These are phyloP conservation scores for Lepidothrix coronata DNA, from an alignment of 2,113 vertebrate genomes.

Conservation along the genomic window DNA sequence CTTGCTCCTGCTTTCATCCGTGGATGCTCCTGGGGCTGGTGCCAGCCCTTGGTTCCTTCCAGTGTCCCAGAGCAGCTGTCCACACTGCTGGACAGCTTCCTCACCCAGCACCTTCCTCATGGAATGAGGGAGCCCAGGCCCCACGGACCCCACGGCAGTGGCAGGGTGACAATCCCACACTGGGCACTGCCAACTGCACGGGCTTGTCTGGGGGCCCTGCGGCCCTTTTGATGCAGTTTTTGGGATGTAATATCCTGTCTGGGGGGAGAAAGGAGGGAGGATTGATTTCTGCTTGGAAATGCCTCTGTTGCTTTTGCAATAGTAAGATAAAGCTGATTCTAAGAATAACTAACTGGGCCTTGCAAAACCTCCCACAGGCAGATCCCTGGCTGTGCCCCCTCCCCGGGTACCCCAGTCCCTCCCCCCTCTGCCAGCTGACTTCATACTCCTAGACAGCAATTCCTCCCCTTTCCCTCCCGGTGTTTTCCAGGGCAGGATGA, in stretches of 20 bases:
- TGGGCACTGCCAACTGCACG: fast-evolving
- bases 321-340: not conserved
- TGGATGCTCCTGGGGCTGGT: fast-evolving
- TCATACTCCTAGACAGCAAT: not conserved
- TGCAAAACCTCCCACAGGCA: fast-evolving
- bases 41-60: not conserved
- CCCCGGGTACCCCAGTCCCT: too few relatives aligned
- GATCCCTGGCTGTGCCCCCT: fast-evolving
- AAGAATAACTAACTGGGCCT: not conserved
- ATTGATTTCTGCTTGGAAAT: not conserved
- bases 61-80: fast-evolving
- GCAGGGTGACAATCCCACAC: not conserved
- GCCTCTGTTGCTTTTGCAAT: not conserved
- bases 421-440: not conserved
- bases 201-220: not conserved
- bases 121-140: not conserved
- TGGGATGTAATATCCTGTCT: not conserved
- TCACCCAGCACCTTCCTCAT: not conserved
- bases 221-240: not conserved
- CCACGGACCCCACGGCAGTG: fast-evolving
- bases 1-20: fast-evolving
- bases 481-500: not conserved
- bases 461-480: not conserved
- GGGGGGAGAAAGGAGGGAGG: not conserved
- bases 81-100: not conserved